Evolutionary conservation across 2,888 invertebrate genomes (phyloP).

Genomic region (Zaprionus obscuricornis): DNA sequence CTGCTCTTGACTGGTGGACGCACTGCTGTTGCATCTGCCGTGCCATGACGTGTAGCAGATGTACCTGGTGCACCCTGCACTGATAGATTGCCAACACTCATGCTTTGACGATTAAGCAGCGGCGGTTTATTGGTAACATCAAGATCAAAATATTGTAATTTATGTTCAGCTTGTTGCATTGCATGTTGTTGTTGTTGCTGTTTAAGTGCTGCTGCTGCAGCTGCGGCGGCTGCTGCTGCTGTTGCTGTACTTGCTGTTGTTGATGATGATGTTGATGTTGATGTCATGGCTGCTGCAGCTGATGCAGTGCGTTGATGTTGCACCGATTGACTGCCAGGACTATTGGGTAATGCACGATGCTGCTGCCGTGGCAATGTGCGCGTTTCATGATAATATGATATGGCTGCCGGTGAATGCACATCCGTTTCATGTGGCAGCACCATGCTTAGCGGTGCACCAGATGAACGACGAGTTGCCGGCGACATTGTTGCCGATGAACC

Average conservation of each 20-base stretch:
- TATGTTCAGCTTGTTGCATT: constrained; percentile 73
- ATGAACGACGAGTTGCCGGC: constrained; percentile 71
- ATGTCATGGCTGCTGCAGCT: constrained; percentile 69
- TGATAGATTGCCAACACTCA: constrained; percentile 76
- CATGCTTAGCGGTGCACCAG: constrained; percentile 79
- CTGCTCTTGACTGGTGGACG: constrained; percentile 84
- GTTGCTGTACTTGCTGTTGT: constrained; percentile 17
- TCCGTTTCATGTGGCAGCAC: constrained; percentile 76
- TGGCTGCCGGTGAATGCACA: constrained; percentile 50
- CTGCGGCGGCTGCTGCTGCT: constrained; percentile 30
- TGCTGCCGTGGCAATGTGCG: constrained; percentile 82
- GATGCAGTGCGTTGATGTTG: constrained; percentile 79
- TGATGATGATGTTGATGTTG: constrained; percentile 17
- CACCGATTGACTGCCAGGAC: constrained; percentile 63
- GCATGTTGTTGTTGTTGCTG: constrained; percentile 43
- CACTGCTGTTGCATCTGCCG: constrained; percentile 81
- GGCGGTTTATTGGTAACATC: constrained; percentile 86
- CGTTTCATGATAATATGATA: constrained; percentile 71
- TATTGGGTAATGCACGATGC: constrained; percentile 59
- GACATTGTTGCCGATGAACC: constrained; percentile 70
- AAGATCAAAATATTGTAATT: constrained; percentile 93
- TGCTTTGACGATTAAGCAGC: constrained; percentile 76
- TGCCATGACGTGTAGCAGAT: constrained; percentile 48
- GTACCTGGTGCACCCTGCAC: constrained; percentile 52
- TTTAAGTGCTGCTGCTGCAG: constrained; percentile 24